A percentile compares a stretch with the other conserved stretches of the same genome.
Evolutionary conservation across 2,888 invertebrate genomes (phyloP).

Genomic region (Crocallis elinguaria): DNA sequence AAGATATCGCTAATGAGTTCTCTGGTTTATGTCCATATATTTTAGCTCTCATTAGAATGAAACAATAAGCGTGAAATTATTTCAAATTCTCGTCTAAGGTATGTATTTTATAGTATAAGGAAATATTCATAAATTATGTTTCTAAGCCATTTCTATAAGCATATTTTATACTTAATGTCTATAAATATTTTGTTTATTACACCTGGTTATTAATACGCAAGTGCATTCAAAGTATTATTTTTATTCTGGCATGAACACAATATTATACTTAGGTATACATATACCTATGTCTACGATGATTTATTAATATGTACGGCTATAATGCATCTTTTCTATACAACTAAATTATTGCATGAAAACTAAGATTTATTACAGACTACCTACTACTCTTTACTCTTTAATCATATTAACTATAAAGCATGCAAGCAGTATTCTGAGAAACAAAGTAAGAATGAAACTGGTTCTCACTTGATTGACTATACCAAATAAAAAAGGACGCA

Average conservation of each 20-base stretch:
- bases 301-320: too few species aligned
- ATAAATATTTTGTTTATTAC: too few species aligned
- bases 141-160: not conserved
- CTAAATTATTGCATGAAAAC: not conserved
- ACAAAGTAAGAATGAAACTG: too few species aligned
- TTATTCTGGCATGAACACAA: not conserved
- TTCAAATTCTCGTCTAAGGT: too few species aligned
- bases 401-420: not conserved
- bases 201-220: too few species aligned
- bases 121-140: not conserved
- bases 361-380: not conserved
- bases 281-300: not conserved
- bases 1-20: not conserved
- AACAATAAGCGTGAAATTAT: not conserved
- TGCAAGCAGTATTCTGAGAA: too few species aligned
- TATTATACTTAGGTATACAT: not conserved
- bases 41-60: conserved; percentile 16
- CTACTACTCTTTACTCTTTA: not conserved
- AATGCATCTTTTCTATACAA: not conserved
- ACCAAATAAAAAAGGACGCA: too few species aligned
- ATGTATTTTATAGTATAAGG: too few species aligned
- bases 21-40: not conserved
- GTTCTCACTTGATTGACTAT: too few species aligned
- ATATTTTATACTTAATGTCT: not conserved
- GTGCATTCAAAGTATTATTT: not conserved